These are phyloP conservation scores for Aphelenchoides bicaudatus DNA, from an alignment of 2,888 invertebrate species.

Conservation along the genomic window DNA sequence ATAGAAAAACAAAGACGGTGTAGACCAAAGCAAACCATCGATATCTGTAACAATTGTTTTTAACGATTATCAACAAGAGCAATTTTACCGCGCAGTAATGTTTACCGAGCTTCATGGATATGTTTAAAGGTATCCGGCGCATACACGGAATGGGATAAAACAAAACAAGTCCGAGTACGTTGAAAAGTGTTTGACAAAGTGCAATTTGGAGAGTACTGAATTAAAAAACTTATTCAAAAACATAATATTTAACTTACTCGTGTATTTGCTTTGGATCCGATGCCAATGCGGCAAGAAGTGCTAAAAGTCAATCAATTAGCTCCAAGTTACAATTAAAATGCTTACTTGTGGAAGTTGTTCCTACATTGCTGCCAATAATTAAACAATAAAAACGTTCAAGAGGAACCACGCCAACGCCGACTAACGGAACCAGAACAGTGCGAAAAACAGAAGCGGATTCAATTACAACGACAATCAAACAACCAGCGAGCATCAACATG, in stretches of 20 bases:
- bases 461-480: constrained; percentile 63
- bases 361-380: constrained; percentile 10
- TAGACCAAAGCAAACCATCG: constrained; percentile 65
- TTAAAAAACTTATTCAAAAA: constrained; percentile 11
- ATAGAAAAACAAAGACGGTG: constrained; percentile 61
- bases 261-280: constrained; percentile 47
- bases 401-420: constrained; percentile 63
- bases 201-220: constrained; percentile 63
- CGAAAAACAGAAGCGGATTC: constrained; percentile 68
- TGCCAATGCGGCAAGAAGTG: constrained; percentile 64
- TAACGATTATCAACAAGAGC: neutral
- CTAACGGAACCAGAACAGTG: constrained; percentile 67
- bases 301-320: no score
- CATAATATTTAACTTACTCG: constrained; percentile 33
- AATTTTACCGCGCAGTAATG: no score
- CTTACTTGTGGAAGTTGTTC: neutral
- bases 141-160: constrained; percentile 66
- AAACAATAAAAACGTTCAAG: constrained; percentile 66
- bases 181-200: constrained; percentile 68
- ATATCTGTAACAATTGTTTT: constrained; percentile 57
- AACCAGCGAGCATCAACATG: constrained; percentile 65
- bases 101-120: constrained; percentile 65
- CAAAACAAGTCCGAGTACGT: constrained; percentile 64
- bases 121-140: constrained; percentile 63
- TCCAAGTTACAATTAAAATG: no score